A percentile compares a stretch with the other conserved stretches of the same genome.
Conservation (phyloP, 2,888 invertebrate genomes). For the Psylliodes chrysocephalus region DNA sequence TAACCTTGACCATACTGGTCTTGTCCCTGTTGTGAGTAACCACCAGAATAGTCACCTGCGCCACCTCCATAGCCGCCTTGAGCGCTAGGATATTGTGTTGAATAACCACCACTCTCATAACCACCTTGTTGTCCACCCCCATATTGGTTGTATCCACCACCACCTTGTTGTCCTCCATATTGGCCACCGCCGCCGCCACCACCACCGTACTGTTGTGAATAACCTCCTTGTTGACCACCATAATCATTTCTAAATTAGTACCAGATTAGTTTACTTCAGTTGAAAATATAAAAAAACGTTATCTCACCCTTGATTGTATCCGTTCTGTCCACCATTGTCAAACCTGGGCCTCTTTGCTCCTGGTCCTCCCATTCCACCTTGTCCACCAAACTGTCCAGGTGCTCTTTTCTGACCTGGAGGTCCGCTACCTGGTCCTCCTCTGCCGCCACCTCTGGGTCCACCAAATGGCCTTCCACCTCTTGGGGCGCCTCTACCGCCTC, state of each 20-base stretch:
- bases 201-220: constrained; percentile 44
- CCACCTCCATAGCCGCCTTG: constrained; percentile 33
- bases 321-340: constrained; percentile 55
- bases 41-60: constrained; percentile 36
- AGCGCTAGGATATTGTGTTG: constrained; percentile 37
- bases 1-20: constrained; percentile 44
- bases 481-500: constrained; percentile 32
- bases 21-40: constrained; percentile 34
- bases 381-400: constrained; percentile 48
- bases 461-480: constrained; percentile 32
- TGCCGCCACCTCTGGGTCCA: constrained; percentile 29
- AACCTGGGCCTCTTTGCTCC: constrained; percentile 55
- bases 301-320: constrained; percentile 53
- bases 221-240: constrained; percentile 46
- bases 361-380: constrained; percentile 51
- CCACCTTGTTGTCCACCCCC: constrained; percentile 29
- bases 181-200: constrained; percentile 36
- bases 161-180: constrained; percentile 32
- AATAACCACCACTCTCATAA: constrained; percentile 42
- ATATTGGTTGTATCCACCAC: constrained; percentile 29
- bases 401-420: constrained; percentile 48
- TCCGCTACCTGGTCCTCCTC: constrained; percentile 47
- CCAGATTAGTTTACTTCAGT: too few relatives aligned
- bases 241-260: too few relatives aligned
- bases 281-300: too few relatives aligned